Evolutionary conservation across 1,140 invertebrate genomes (phyloP), one percentile per base, ranked within the genome.

Genomic region (Choristoneura fumiferana): DNA sequence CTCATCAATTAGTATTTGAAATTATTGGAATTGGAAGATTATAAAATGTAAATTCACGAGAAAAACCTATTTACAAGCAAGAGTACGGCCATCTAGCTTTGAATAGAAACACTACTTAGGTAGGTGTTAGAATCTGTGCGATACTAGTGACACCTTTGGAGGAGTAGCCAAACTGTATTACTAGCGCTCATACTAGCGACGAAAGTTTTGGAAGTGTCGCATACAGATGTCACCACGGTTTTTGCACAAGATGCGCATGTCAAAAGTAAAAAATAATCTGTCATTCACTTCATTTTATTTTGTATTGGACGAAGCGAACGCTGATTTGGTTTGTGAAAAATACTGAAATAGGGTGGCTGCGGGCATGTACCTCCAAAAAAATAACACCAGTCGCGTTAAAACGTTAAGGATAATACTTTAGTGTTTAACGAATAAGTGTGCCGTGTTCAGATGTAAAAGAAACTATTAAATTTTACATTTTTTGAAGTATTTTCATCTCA

Each of bases 201-300:
- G 1, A n/a, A 38, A 56, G 52, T 55, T 61, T 54, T 14, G 0
- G 38, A 34, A 8, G 8, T 6, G 2, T 2, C 6, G 6, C 52
- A 55, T 8, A 22, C 58, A 84, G 78, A 80, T 73, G 81, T 64
- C 75, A 57, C 66, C 62, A 65, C 49, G 33, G 12, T 60, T 69
- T 71, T 75, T 56, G 63, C 67, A 73, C 55, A 61, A 61, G 73
- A 53, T 83, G 76, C 83, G 83, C 83, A 86, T 86, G 83, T 84
- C 83, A 84, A 81, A 81, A 81, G 69, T 81, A 80, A 84, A 81
- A 81, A 81, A 70, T 81, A 80, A 49, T 68, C 75, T 84, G 79
- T 86, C 83, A 86, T 83, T 83, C 80, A 80, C 69, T 74, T 81
- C 79, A 82, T 84, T 86, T 82, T 81, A 84, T 80, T 86, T 83